Conservation (phyloP, 2,113 vertebrate species). For the Rhodinocichla rosea region DNA sequence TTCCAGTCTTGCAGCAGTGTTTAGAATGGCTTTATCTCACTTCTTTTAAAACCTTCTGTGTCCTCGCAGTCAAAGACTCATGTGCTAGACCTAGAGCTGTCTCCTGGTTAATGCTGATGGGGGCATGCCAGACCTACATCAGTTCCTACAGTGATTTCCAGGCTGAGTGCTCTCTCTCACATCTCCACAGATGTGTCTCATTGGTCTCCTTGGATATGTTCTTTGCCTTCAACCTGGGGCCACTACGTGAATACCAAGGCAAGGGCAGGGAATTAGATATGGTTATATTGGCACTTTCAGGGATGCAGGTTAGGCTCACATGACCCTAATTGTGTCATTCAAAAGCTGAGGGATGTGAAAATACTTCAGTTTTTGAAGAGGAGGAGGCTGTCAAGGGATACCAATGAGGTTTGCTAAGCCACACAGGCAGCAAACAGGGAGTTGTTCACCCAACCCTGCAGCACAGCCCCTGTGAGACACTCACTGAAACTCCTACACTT, state of each 20-base stretch:
- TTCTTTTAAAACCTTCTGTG: neutral
- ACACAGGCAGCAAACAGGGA: neutral
- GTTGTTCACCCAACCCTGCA: neutral
- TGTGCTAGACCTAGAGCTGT: neutral
- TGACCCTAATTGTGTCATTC: neutral
- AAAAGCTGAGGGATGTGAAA: neutral
- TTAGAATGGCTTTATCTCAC: neutral
- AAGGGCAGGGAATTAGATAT: neutral
- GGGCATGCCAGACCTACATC: neutral
- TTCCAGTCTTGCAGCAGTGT: neutral
- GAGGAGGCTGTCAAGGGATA: neutral
- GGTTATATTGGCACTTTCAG: neutral
- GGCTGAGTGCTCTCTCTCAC: neutral
- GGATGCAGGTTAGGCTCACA: neutral
- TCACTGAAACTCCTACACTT: neutral
- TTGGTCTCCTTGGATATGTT: neutral
- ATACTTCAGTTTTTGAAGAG: neutral
- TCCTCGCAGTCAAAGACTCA: neutral
- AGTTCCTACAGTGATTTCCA: neutral
- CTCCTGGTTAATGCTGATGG: neutral
- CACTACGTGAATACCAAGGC: neutral
- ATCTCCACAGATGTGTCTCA: neutral
- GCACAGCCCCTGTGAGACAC: neutral
- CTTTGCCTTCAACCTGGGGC: neutral
- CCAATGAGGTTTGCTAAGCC: neutral